phyloP scores from a whole-genome alignment of 37 sponge, comb jelly and placozoan species.

The Ephydatia muelleri region DNA sequence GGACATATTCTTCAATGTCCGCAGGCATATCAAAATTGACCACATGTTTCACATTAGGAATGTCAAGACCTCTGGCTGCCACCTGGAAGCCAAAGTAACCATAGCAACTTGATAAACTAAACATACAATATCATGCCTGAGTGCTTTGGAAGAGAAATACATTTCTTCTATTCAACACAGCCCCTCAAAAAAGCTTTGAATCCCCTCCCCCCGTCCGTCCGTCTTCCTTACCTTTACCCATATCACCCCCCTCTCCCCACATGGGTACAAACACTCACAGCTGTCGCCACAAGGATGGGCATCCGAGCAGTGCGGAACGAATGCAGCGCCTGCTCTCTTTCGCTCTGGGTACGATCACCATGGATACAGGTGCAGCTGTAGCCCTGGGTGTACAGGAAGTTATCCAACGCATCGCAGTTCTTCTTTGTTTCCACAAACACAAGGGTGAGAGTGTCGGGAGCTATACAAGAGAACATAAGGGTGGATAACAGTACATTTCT shows the following conservation, averaged over 20 bases:
- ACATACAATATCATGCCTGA: not conserved
- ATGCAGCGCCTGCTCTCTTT: constrained; percentile 91
- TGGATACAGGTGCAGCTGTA: constrained; percentile 94
- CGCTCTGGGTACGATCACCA: constrained; percentile 94
- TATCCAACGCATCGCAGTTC: constrained; percentile 91
- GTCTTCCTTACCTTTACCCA: not conserved
- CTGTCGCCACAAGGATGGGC: constrained; percentile 97
- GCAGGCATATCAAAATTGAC: constrained; percentile 98
- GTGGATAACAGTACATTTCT: constrained; percentile 58
- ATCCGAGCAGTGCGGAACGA: constrained; percentile 81
- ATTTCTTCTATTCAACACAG: no score
- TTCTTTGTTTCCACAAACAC: constrained; percentile 99
- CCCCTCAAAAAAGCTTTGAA: not conserved
- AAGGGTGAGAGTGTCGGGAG: constrained; percentile 70
- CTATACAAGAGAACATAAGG: not conserved
- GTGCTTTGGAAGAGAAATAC: no score
- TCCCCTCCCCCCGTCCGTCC: not conserved
- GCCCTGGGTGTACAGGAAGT: constrained; percentile 77
- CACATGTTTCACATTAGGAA: constrained; percentile 98
- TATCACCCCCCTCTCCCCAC: not conserved
- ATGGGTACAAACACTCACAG: constrained; percentile 67
- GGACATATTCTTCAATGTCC: constrained; percentile 99
- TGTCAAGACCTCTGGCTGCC: constrained; percentile 98
- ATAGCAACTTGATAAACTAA: not conserved
- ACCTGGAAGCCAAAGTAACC: constrained; percentile 64